A percentile compares a stretch with the other conserved stretches of the same genome.
These are phyloP conservation scores for Chaenodraco wilsoni DNA, from an alignment of 2,797 vertebrate genomes.

Conservation along the genomic window DNA sequence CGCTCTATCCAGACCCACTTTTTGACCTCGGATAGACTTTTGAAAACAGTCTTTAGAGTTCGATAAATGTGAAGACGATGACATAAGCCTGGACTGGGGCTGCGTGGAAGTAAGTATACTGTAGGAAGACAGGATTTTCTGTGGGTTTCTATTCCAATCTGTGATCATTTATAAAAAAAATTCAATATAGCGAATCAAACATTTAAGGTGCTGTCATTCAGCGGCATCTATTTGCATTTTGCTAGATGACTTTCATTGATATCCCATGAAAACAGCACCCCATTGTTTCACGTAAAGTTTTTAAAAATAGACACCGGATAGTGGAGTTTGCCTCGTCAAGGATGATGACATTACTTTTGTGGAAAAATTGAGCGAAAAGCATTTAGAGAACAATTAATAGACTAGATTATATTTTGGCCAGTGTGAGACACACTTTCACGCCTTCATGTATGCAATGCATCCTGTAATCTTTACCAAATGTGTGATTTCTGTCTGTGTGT, in stretches of 20 bases:
- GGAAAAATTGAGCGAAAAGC: background rate
- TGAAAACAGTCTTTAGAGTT: background rate
- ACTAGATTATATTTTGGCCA: background rate
- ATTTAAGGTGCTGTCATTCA: background rate
- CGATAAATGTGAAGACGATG: background rate
- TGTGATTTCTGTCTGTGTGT: conserved; percentile 13
- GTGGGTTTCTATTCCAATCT: background rate
- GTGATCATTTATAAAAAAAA: background rate
- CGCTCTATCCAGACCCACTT: background rate
- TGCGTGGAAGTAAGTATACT: background rate
- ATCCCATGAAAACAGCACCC: background rate
- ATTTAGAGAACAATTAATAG: conserved; percentile 1
- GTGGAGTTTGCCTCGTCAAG: background rate
- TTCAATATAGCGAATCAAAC: background rate
- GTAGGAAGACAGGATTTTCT: background rate
- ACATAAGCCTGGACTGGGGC: background rate
- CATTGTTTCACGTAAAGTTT: background rate
- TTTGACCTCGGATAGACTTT: background rate
- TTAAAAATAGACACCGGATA: background rate
- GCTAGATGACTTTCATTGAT: background rate
- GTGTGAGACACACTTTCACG: conserved; percentile 4
- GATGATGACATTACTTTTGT: background rate
- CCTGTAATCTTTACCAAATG: conserved; percentile 26
- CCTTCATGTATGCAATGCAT: background rate
- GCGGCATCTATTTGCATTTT: background rate